phyloP scores from a whole-genome alignment of 2,888 invertebrate genomes.

The Drosophila parthenogenetica region DNA sequence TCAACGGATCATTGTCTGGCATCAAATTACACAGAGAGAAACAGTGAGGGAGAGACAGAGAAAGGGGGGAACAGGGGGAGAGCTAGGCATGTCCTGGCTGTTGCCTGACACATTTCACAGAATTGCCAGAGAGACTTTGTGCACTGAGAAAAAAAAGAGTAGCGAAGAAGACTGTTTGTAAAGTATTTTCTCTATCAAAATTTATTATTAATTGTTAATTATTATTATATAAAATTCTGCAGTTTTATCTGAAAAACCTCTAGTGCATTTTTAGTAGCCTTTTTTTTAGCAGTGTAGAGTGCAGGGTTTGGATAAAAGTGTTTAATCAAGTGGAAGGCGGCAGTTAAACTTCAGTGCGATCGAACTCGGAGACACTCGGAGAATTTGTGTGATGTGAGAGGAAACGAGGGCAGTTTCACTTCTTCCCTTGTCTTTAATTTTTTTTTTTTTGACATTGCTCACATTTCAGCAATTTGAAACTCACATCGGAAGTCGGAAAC shows the following conservation, averaged over 20 bases:
- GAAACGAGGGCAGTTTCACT: constrained; percentile 20
- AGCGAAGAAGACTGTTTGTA: too few species aligned
- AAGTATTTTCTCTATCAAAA: too few species aligned
- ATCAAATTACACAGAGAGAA: constrained; percentile 71
- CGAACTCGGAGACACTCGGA: constrained; percentile 11
- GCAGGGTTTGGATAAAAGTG: constrained; percentile 75
- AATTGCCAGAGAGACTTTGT: constrained; percentile 48
- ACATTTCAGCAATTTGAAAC: constrained; percentile 67
- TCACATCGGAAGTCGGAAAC: constrained; percentile 83
- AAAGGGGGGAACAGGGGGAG: not conserved
- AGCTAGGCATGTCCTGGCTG: constrained; percentile 29
- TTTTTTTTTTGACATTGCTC: constrained; percentile 38
- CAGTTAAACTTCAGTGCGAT: constrained; percentile 60
- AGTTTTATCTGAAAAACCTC: too few species aligned
- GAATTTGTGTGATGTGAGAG: constrained; percentile 3
- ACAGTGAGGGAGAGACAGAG: not conserved
- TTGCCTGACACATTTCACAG: constrained; percentile 59
- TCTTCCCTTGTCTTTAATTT: not conserved
- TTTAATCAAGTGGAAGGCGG: constrained; percentile 83
- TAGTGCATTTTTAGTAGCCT: too few species aligned
- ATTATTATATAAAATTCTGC: too few species aligned
- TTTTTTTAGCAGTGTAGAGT: too few species aligned
- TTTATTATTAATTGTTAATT: too few species aligned
- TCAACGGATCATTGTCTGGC: constrained; percentile 81
- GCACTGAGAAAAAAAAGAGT: not conserved